Percentiles rank a stretch among this genome's conserved stretches.
Evolutionary conservation across 92 coral and sea anemone species (phyloP).

Genomic region (Montipora capitata): DNA sequence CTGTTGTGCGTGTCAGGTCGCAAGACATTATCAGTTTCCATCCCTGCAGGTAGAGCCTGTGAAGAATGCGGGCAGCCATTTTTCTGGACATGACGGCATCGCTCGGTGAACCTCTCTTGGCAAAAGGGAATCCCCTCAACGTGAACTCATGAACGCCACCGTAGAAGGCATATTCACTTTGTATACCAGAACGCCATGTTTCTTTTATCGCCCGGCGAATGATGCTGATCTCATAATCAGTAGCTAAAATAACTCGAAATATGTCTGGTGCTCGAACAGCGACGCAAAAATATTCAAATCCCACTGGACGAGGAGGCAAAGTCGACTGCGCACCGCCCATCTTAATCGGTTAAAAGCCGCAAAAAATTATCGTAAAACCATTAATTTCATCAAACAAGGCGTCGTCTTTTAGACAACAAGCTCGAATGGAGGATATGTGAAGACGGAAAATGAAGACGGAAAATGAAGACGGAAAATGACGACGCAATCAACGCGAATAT

Average conservation of each 20-base stretch:
- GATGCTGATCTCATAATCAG: constrained; percentile 44
- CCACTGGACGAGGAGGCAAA: constrained; percentile 56
- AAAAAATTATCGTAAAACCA: too few species aligned
- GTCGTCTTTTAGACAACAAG: too few species aligned
- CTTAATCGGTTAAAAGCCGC: too few species aligned
- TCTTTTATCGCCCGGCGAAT: constrained; percentile 67
- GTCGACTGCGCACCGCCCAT: too few species aligned
- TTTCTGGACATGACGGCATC: constrained; percentile 37
- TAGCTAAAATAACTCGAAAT: constrained; percentile 52
- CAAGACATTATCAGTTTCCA: constrained; percentile 64
- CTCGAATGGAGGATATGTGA: too few species aligned
- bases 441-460: too few species aligned
- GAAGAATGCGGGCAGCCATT: constrained; percentile 68
- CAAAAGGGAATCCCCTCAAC: constrained; percentile 48
- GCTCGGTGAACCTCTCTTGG: constrained; percentile 4
- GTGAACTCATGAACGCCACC: constrained; percentile 65
- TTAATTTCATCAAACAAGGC: too few species aligned
- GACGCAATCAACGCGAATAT: too few species aligned
- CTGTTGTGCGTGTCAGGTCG: constrained; percentile 52
- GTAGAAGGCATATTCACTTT: constrained; percentile 40
- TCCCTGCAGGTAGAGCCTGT: constrained; percentile 60
- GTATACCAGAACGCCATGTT: constrained; percentile 70
- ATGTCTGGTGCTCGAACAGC: constrained; percentile 59
- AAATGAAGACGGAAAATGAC: too few species aligned
- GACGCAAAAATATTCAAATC: constrained; percentile 65